Conservation (phyloP, 2,888 invertebrate species). For the Tachystola acroxantha region DNA sequence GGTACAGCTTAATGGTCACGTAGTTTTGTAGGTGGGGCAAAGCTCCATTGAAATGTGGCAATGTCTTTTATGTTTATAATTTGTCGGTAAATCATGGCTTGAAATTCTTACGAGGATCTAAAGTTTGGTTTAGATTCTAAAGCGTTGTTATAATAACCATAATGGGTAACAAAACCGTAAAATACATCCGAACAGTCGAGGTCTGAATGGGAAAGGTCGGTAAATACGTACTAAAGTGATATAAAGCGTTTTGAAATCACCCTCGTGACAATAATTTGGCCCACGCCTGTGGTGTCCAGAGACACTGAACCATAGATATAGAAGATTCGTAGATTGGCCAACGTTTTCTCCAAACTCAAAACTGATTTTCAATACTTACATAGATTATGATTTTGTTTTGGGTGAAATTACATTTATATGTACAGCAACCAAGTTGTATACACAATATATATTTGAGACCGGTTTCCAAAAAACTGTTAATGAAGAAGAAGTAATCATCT, state of each 20-base stretch:
- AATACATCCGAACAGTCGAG: constrained; percentile 45
- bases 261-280: constrained; percentile 52
- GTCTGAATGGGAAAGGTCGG: constrained; percentile 44
- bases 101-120: constrained; percentile 33
- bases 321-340: not conserved
- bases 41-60: too few species aligned
- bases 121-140: constrained; percentile 27
- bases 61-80: constrained; percentile 31
- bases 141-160: constrained; percentile 15
- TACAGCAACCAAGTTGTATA: too few species aligned
- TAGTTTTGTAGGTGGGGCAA: too few species aligned
- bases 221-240: constrained; percentile 66
- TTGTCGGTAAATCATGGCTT: constrained; percentile 39
- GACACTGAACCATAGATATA: constrained; percentile 15
- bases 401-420: too few species aligned
- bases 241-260: constrained; percentile 64
- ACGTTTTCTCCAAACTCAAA: too few species aligned
- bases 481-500: too few species aligned
- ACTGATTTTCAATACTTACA: too few species aligned
- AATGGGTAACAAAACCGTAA: constrained; percentile 46
- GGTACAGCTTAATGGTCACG: too few species aligned
- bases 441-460: too few species aligned
- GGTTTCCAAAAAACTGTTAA: too few species aligned
- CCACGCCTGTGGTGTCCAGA: constrained; percentile 46
- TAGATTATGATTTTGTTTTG: too few species aligned